Evolutionary conservation across 2,888 invertebrate species (phyloP).

Genomic region (Limnephilus lunatus): DNA sequence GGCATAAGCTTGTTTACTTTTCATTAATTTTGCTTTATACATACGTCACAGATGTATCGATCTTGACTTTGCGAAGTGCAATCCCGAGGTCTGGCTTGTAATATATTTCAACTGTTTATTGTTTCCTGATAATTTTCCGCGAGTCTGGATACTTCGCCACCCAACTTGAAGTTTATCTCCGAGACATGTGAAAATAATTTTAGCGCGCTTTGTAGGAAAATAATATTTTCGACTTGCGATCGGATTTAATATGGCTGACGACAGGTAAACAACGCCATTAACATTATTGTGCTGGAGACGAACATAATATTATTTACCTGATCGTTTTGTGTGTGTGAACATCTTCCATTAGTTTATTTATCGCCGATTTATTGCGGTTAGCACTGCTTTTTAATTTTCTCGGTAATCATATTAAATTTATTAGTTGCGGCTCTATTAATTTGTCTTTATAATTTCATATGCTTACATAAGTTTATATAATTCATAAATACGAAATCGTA

Average conservation of each 20-base stretch:
- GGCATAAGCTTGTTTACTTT: background rate
- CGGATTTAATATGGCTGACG: background rate
- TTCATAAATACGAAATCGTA: too few relatives aligned
- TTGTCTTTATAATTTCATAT: background rate
- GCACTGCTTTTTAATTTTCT: background rate
- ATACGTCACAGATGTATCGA: background rate
- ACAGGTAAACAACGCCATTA: slow-evolving; percentile 29
- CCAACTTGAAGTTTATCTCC: slow-evolving; percentile 2
- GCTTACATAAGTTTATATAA: too few relatives aligned
- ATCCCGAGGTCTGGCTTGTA: background rate
- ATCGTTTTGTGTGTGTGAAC: background rate
- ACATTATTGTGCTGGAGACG: background rate
- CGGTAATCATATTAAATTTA: background rate
- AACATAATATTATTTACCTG: background rate
- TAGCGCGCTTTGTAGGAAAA: background rate
- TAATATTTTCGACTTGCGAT: background rate
- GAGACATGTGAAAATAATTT: slow-evolving; percentile 10
- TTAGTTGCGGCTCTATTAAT: background rate
- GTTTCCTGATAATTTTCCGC: slow-evolving; percentile 17
- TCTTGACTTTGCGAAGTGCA: background rate
- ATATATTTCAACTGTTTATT: background rate
- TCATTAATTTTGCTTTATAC: background rate
- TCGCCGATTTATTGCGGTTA: background rate
- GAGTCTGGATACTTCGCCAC: slow-evolving; percentile 8
- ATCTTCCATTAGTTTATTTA: background rate